phyloP scores from a whole-genome alignment of 2,888 invertebrate genomes.

The Conus canariensis region DNA sequence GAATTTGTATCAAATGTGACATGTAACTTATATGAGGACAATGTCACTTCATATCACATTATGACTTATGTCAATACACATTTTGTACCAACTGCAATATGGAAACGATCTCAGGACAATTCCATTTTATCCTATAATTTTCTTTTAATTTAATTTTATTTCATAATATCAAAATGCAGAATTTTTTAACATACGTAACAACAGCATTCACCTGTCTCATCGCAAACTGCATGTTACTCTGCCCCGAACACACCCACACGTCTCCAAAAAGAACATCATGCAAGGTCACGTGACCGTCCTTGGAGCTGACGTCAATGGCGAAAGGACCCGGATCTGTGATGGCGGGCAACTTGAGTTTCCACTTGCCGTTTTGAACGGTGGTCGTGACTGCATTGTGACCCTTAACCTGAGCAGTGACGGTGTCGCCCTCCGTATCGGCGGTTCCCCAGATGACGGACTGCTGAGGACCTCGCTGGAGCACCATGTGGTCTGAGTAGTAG shows the following conservation, averaged over 20 bases:
- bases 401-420: conserved; percentile 43
- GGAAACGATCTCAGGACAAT: no score
- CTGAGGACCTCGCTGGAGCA: conserved; percentile 54
- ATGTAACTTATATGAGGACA: no score
- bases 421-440: conserved; percentile 49
- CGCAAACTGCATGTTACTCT: conserved; percentile 71
- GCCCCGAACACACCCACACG: conserved; percentile 77
- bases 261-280: conserved; percentile 75
- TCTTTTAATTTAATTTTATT: no score
- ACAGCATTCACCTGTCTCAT: conserved; percentile 40
- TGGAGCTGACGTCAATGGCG: conserved; percentile 58
- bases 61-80: no score
- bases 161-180: no score
- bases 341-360: conserved; percentile 61
- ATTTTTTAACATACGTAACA: no score
- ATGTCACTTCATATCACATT: no score
- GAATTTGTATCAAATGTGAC: no score
- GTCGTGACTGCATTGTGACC: conserved; percentile 34
- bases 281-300: conserved; percentile 56
- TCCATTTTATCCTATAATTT: no score
- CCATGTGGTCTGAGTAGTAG: conserved; percentile 54
- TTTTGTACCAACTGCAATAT: no score
- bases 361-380: conserved; percentile 49
- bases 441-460: conserved; percentile 59
- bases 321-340: conserved; percentile 57